Conservation (phyloP, 2,797 vertebrate species). For the Clarias platycephalus region DNA sequence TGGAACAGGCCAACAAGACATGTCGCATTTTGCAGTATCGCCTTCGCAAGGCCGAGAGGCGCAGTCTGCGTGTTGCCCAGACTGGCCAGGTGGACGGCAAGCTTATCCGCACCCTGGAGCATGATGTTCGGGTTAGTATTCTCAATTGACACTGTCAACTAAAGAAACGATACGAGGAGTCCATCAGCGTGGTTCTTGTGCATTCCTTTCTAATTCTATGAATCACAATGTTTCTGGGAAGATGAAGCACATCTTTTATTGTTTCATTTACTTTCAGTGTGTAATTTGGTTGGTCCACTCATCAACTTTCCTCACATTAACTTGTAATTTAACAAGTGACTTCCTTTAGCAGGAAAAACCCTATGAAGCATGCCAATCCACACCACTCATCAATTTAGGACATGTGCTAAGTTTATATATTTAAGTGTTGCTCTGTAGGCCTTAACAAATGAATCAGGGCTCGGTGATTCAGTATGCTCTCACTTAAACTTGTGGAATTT, state of each 20-base stretch:
- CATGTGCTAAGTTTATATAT: constrained; percentile 52
- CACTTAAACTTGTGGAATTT: constrained; percentile 28
- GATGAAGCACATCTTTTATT: constrained; percentile 19
- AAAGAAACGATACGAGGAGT: not conserved
- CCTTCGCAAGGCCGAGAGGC: constrained; percentile 92
- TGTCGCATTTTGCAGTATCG: constrained; percentile 97
- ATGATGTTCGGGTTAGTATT: constrained; percentile 88
- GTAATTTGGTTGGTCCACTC: constrained; percentile 1
- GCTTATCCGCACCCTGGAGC: constrained; percentile 90
- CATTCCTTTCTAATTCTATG: not conserved
- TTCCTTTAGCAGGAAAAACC: constrained; percentile 31
- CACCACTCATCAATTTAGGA: constrained; percentile 46
- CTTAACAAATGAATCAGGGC: constrained; percentile 44
- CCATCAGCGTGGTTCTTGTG: not conserved
- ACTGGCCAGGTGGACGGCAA: constrained; percentile 93
- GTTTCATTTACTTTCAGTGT: constrained; percentile 29
- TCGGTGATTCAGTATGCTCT: constrained; percentile 46
- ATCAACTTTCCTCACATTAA: constrained; percentile 32
- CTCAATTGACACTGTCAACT: not conserved
- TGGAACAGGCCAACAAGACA: constrained; percentile 93
- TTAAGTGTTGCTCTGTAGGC: constrained; percentile 35
- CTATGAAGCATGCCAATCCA: constrained; percentile 40
- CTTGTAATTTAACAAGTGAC: constrained; percentile 14
- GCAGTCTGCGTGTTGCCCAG: constrained; percentile 90
- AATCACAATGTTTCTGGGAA: constrained; percentile 31